Evolutionary conservation across 1,140 invertebrate genomes (phyloP), one percentile per base, ranked within the genome.

Genomic region (Papilio xuthus): DNA sequence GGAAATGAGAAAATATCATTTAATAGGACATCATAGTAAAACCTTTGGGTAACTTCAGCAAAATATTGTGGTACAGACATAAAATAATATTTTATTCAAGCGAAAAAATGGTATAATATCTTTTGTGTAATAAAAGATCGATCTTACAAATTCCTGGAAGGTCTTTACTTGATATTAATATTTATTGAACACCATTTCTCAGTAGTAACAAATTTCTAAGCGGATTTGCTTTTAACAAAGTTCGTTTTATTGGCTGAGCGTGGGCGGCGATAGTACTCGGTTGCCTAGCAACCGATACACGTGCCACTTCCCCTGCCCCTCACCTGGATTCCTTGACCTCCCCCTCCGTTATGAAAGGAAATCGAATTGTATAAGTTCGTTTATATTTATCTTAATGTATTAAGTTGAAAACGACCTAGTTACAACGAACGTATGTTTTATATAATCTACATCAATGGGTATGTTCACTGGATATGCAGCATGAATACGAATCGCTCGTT

Each of bases 281-380:
- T 86, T 67, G 77, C 85, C 78, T 80, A 23, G 85, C 82, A 82
- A 86, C 85, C 83, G 82, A 67, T 82, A 82, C 84, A 82, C 82
- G 81, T 83, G 79, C 78, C 82, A 18, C 8, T 67, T 67, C 26
- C 74, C 67, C 76, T 32, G 37, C 15, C 50, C 78, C 71, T 23
- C 42, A 70, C 69, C 69, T 20, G 69, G n/a, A 20, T 70, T 37
- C 37, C n/a, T 20, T 69, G 20, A 60, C 23, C 44, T 20, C 50
- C 8, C 26, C 26, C 26, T 2, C n/a, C 26, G 23, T 23, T 60
- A 23, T 4, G 6, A 63, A 28, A 28, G 56, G 10, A 53, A 53
- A 53, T 6, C 50, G 20, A 60, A 63, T 63, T 63, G 60, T 63
- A 28, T 32, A 67, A 67, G 26, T 67, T 67, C 60, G 0, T 67